Percentiles rank a stretch among this genome's conserved stretches.
phyloP scores from a whole-genome alignment of 2,113 vertebrate species.

The Sitta europaea region DNA sequence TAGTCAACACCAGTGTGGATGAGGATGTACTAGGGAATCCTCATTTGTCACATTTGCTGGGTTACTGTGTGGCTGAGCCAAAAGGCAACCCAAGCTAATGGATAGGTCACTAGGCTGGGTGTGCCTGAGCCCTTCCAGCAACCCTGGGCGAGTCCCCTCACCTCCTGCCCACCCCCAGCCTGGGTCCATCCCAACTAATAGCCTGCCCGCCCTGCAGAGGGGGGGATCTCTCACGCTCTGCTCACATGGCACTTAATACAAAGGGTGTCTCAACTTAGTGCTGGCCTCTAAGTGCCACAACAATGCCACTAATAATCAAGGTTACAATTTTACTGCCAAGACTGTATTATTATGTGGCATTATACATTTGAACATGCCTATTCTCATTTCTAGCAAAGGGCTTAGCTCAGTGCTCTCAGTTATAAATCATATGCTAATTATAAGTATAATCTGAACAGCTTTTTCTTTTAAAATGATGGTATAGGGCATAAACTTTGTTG shows the following conservation, averaged over 20 bases:
- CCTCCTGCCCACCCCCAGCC: neutral
- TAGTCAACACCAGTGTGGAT: neutral
- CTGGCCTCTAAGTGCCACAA: conserved; percentile 7
- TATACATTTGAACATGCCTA: conserved; percentile 23
- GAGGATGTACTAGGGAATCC: neutral
- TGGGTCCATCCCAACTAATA: neutral
- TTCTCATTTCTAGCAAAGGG: conserved; percentile 34
- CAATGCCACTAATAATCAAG: conserved; percentile 37
- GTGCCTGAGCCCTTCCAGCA: neutral
- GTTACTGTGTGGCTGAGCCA: neutral
- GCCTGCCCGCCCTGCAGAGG: neutral
- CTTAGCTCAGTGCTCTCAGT: conserved; percentile 6
- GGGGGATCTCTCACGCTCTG: neutral
- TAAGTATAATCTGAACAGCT: conserved; percentile 30
- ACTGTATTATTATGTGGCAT: conserved; percentile 50
- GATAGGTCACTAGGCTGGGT: neutral
- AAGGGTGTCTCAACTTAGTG: neutral
- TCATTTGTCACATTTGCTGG: neutral
- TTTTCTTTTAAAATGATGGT: conserved; percentile 7
- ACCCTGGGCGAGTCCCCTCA: neutral
- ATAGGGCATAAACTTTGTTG: conserved; percentile 51
- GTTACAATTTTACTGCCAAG: conserved; percentile 40
- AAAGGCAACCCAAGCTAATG: neutral
- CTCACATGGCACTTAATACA: neutral
- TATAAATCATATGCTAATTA: conserved; percentile 55